Base-by-base conservation (phyloP, 1,140 invertebrate species). In the Drosophila oshimai region DNA sequence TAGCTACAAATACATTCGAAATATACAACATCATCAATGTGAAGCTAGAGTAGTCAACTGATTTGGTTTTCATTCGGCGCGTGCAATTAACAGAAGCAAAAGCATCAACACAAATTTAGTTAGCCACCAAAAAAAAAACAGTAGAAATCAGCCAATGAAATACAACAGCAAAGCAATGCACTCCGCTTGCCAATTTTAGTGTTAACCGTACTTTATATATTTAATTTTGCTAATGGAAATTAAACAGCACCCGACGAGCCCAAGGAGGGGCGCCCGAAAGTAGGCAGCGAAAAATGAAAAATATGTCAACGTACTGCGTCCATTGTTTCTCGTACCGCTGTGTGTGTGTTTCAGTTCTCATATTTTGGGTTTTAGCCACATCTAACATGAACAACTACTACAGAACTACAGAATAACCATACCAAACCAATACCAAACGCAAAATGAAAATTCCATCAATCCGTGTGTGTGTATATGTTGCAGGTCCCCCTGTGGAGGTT, bases 401-500 rank as follows among this genome's bases (percentile, higher is more conserved):
- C 33, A 39, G 37, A 71, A 55, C 57, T 44, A 73, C 39, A 61
- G 53, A 53, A 62, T 22, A 67, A 61, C 33, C 33, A 60, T 46
- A 57, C 49, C 36, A 55, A 29, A 62, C 55, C 17, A 39, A 55
- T 72, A 60, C 39, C 31, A 58, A 58, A 70, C 44, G 68, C 53
- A 71, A 71, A 64, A 62, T 65, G 33, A 67, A 71, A 72, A 61
- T 72, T 53, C 74, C 74, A 80, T 88, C 78, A 87, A 90, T 67
- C 47, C 86, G 78, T 90, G 86, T 87, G 81, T 89, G 89, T 89
- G 86, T 90, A 84, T 90, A 90, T 93, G 94, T 97, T 97, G 80
- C 95, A 98, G 97, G 96, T 95, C 95, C 95, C 91, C 96, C 97
- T 90, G 97, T 98, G 93, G 96, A 97, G 93, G 97, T 98, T 91